Base-by-base conservation (phyloP, 1,140 invertebrate species). In the Octopus bimaculoides region DNA sequence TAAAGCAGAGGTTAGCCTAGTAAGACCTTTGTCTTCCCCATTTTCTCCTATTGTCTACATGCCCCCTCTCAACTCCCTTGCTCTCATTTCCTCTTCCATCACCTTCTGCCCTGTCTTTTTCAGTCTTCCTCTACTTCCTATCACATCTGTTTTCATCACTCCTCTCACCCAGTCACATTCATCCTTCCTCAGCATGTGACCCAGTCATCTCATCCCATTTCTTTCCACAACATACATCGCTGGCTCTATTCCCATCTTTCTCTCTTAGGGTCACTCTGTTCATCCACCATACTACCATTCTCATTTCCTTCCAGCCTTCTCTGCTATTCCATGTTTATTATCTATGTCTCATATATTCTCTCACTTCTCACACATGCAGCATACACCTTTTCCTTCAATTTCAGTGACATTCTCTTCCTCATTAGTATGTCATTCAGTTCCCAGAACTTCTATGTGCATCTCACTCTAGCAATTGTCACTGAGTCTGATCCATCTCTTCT, bases 371-470 rank as follows among this genome's bases (percentile, higher is more conserved):
- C 26, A 41, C 26, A 41, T 41, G 26, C 26, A 41, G 26, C 26
- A 41, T 41, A 41, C 26, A 41, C 26, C 26, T 41, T 41, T 41
- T 41, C 26, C 26, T 41, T 41, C 0, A 41, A 3, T 41, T 41
- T 41, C 26, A 41, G 26, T 41, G 26, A 41, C 26, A 41, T 14
- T 74, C 66, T n/a, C 4, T 20, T 20, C 54, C 56, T 53, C 71
- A 9, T 61, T 5, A 5, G n/a, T 12, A n/a, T 20, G 17, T 20
- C 20, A 61, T 56, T 12, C 77, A 52, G 14, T 75, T n/a, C 26
- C 77, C 17, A 71, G 55, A 17, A 52, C 80, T 53, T 53, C 54
- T 53, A 79, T 54, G 54, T n/a, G 54, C 56, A 75, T 61, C 14
- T 17, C 20, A 54, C 14, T 20, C n/a, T 41, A 41, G 26, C 26